Evolutionary conservation across 2,888 invertebrate species (phyloP).

Genomic region (Cerastis rubricosa): DNA sequence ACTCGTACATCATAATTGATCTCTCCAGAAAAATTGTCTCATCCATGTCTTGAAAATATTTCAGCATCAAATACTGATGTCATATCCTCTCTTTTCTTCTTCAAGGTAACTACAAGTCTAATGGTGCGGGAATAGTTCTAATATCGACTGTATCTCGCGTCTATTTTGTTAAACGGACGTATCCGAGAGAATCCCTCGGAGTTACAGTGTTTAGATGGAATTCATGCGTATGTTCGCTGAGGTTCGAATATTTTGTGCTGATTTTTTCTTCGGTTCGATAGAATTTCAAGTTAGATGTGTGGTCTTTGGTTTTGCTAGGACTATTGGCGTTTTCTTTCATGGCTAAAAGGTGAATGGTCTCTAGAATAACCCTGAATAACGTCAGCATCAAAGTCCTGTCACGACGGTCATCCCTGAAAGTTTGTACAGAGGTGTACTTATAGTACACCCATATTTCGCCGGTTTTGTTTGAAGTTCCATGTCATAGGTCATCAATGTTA

Average conservation of each 20-base stretch:
- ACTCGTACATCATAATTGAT: too few species aligned
- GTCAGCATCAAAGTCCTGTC: background rate
- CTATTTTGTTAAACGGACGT: slow-evolving; percentile 65
- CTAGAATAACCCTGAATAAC: background rate
- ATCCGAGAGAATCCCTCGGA: slow-evolving; percentile 43
- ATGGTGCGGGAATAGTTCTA: slow-evolving; percentile 65
- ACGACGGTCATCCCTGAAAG: background rate
- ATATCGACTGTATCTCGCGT: slow-evolving; percentile 62
- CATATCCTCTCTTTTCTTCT: slow-evolving; percentile 47
- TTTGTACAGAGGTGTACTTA: background rate
- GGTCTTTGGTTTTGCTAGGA: slow-evolving; percentile 23
- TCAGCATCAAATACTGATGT: slow-evolving; percentile 7
- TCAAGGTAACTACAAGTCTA: slow-evolving; percentile 51
- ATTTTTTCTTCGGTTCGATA: slow-evolving; percentile 31
- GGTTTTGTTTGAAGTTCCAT: background rate
- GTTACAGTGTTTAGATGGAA: slow-evolving; percentile 59
- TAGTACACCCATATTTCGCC: background rate
- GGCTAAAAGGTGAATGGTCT: background rate
- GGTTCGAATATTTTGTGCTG: slow-evolving; percentile 36
- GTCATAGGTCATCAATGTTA: background rate
- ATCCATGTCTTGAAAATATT: background rate
- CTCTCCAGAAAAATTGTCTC: background rate
- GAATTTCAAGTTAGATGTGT: slow-evolving; percentile 26
- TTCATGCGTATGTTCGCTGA: slow-evolving; percentile 39
- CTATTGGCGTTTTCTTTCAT: background rate